Base-by-base conservation (phyloP, 2,113 vertebrate genomes). In the Perca flavescens region DNA sequence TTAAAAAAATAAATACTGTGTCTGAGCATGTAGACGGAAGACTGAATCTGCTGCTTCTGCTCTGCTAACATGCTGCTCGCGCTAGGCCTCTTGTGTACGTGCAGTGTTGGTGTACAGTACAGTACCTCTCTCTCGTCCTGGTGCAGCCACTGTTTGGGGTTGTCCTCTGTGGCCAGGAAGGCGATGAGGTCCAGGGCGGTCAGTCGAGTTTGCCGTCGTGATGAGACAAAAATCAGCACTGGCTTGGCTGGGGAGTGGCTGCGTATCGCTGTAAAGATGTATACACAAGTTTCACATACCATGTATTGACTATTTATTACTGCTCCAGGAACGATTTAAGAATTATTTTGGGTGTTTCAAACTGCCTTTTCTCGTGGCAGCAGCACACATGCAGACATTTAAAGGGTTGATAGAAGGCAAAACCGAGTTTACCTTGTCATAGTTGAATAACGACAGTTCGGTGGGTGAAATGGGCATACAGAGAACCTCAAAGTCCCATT, bases 101-200 rank as follows among this genome's bases (percentile, higher is more conserved):
- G 16, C 6, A 1, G 25, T 40, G 68, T 52, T 3, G 14, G 46
- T 16, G 0, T 95, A 43, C 40, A 43, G 40, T 43, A 99, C 98
- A 43, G 40, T 43, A 99, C 98, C 96, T 99, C 97, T 96, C 96
- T 95, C 93, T 99, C 98, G 65, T 99, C 98, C 96, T 99, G 99
- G 91, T 99, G 99, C 79, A 99, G 94, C 98, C 98, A 99, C 66
- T 99, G 98, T 74, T 99, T 99, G 83, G 98, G 97, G 93, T 99
- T 97, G 91, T 99, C 98, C 85, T 99, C 98, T 0, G 97, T 98
- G 79, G 98, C 98, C 82, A 99, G 92, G 93, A 96, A 99, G 36
- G 98, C 98, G 66, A 99, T 99, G 85, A 99, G 95, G 85, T 99
- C 98, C 85, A 99, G 95, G 70, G 98, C 98, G 1, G 98, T 99